These are phyloP conservation scores for Lepidocyrtinus sp. DNA, from an alignment of 2,888 invertebrate species.

Conservation along the genomic window DNA sequence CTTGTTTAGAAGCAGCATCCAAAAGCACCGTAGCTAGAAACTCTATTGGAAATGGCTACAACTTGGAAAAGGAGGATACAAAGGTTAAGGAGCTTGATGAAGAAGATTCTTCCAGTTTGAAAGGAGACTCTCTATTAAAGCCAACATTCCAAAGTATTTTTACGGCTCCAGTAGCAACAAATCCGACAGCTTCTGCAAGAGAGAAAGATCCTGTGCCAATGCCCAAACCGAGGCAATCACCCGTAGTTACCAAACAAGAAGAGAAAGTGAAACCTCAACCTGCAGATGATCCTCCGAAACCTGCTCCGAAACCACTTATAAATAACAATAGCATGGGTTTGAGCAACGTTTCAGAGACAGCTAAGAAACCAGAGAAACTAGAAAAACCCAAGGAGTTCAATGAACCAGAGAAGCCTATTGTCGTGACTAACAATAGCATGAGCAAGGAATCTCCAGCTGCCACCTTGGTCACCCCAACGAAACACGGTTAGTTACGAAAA, in stretches of 20 bases:
- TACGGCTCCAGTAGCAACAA: neutral
- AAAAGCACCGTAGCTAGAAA: slow-evolving; percentile 22
- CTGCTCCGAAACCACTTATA: neutral
- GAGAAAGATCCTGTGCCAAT: slow-evolving; percentile 64
- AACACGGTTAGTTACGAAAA: slow-evolving; percentile 28
- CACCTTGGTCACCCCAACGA: slow-evolving; percentile 35
- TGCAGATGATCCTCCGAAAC: slow-evolving; percentile 12
- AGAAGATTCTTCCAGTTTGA: neutral
- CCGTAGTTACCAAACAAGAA: slow-evolving; percentile 25
- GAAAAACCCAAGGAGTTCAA: slow-evolving; percentile 18
- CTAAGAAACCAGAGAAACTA: no score
- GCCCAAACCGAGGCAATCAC: slow-evolving; percentile 53
- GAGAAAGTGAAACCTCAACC: slow-evolving; percentile 22
- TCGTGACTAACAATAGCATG: slow-evolving; percentile 71
- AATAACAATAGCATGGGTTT: neutral
- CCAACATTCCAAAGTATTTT: slow-evolving; percentile 60
- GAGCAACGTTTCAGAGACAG: neutral
- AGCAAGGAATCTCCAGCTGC: slow-evolving; percentile 59
- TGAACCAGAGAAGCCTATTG: slow-evolving; percentile 68
- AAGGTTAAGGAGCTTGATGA: slow-evolving; percentile 26
- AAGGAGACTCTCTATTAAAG: slow-evolving; percentile 43
- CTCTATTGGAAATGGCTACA: slow-evolving; percentile 30
- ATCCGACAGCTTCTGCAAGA: slow-evolving; percentile 10
- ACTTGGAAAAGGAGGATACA: slow-evolving; percentile 26
- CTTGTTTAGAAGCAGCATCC: slow-evolving; percentile 23